Evolutionary conservation across 1,140 invertebrate species (phyloP).

Genomic region (Cydia pomonella): DNA sequence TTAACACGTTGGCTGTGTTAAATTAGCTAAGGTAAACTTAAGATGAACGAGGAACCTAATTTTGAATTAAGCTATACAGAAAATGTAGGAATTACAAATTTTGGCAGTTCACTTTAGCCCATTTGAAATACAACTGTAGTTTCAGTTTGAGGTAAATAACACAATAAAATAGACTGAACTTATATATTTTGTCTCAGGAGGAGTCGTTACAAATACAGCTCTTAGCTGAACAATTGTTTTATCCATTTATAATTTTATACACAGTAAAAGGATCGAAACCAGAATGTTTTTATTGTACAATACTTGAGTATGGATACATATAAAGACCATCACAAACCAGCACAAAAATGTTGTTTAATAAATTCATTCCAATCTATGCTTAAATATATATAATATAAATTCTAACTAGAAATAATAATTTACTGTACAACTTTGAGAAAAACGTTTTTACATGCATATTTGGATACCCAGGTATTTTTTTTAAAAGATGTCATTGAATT

Average conservation of each 20-base stretch:
- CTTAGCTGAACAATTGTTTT: conserved; percentile 61
- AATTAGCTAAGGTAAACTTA: no score
- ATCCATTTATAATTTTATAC: conserved; percentile 39
- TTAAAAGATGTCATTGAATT: background rate
- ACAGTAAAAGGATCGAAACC: conserved; percentile 22
- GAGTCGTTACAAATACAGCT: conserved; percentile 60
- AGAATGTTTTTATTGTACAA: conserved; percentile 10
- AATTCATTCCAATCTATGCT: background rate
- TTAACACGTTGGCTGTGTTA: no score
- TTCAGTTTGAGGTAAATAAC: conserved; percentile 11
- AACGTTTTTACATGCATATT: background rate
- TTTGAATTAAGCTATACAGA: no score
- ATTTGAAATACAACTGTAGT: background rate
- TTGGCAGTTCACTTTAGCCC: background rate
- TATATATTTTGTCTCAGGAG: conserved; percentile 54
- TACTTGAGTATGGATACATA: background rate
- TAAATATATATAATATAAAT: background rate
- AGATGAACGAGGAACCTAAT: no score
- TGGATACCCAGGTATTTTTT: background rate
- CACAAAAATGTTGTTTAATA: background rate
- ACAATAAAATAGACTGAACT: conserved; percentile 44
- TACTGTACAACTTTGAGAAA: background rate
- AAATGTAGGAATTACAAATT: no score
- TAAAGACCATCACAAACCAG: background rate
- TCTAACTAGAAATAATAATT: background rate